phyloP scores from a whole-genome alignment of 2,113 vertebrate species.

The Miniopterus natalensis region DNA sequence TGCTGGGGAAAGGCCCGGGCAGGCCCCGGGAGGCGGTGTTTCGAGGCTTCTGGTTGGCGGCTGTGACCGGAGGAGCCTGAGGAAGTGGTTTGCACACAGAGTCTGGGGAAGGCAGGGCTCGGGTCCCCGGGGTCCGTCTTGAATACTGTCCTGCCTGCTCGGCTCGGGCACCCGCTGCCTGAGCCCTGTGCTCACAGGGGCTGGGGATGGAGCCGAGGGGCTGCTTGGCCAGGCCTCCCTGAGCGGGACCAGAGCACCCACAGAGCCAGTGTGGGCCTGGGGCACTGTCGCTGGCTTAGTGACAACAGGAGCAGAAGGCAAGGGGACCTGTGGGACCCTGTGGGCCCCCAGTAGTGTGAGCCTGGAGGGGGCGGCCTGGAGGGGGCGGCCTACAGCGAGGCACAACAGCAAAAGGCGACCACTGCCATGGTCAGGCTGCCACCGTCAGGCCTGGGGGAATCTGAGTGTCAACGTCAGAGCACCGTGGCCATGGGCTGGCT shows the following conservation, averaged over 20 bases:
- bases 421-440: too few relatives aligned
- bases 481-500: neutral
- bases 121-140: neutral
- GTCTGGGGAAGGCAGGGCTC: neutral
- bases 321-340: neutral
- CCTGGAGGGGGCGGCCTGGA: neutral
- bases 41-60: neutral
- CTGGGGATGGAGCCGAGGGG: neutral
- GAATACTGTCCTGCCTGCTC: neutral
- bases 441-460: neutral
- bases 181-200: neutral
- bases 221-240: neutral
- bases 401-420: rapidly evolving
- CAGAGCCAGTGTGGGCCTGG: rapidly evolving
- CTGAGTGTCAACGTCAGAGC: neutral
- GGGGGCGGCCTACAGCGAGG: too few relatives aligned
- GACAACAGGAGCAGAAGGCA: neutral
- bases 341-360: rapidly evolving
- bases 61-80: neutral
- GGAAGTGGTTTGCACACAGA: neutral
- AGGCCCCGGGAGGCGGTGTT: neutral
- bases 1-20: neutral
- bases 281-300: too few relatives aligned
- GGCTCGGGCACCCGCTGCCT: neutral
- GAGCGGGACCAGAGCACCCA: rapidly evolving